These are phyloP conservation scores for Eupithecia insigniata DNA, from an alignment of 2,888 invertebrate genomes.

Conservation along the genomic window DNA sequence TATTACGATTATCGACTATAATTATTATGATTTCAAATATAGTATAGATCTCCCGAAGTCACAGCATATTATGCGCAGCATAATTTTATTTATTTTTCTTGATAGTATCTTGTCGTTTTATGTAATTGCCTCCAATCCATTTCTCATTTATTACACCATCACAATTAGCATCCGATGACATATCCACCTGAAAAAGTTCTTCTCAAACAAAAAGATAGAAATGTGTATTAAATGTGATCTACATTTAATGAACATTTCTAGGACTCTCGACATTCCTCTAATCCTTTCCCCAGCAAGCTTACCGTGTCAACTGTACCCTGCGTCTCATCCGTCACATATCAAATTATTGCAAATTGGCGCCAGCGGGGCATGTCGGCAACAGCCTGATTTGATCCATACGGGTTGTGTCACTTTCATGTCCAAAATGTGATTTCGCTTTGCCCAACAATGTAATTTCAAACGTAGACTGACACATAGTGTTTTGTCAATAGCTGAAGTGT, in stretches of 20 bases:
- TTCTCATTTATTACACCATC: too few relatives aligned
- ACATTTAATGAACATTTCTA: background rate
- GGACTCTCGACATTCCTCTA: background rate
- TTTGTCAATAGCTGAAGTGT: background rate
- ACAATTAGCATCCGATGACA: background rate
- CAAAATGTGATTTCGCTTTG: conserved; percentile 5
- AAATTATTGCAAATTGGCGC: conserved; percentile 25
- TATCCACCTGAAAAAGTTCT: background rate
- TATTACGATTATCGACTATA: background rate
- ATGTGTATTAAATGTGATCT: too few relatives aligned
- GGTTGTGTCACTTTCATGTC: conserved; percentile 15
- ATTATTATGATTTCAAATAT: too few relatives aligned
- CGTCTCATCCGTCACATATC: conserved; percentile 1
- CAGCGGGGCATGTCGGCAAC: conserved; percentile 4
- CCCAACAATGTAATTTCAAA: background rate
- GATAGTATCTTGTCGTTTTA: too few relatives aligned
- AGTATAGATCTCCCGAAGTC: too few relatives aligned
- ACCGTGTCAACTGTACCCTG: background rate
- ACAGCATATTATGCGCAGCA: too few relatives aligned
- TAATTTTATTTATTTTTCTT: too few relatives aligned
- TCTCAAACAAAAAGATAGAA: too few relatives aligned
- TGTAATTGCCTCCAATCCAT: too few relatives aligned
- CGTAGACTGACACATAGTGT: background rate
- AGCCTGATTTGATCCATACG: conserved; percentile 22
- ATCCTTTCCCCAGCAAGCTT: background rate